Evolutionary conservation across 2,797 vertebrate species (phyloP), one percentile per base, ranked within the genome.

Genomic region (Cottoperca gobio): DNA sequence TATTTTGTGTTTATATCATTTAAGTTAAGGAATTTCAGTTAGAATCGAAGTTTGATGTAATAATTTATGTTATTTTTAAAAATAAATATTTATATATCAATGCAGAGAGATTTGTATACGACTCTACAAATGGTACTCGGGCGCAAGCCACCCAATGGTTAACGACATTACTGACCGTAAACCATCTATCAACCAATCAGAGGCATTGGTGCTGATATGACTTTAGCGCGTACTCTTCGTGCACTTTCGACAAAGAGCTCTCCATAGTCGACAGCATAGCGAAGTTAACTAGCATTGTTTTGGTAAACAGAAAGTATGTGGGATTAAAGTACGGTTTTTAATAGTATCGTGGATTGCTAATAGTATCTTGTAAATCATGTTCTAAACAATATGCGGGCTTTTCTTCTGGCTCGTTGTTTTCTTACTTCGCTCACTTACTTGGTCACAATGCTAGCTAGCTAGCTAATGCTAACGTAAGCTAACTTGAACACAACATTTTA

Each of bases 171-270:
- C 90, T 92, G 14, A 49, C 4, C 0, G 1, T 3, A 0, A 4
- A 2, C 1, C 3, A 0, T 9, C 23, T 4, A 2, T 23, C 21
- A 46, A 39, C 93, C 90, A 94, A 93, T 92, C 82, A 78, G 63
- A 82, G 10, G 21, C 57, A 0, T n/a, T 12, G 74, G 43, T 66
- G 81, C 64, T 88, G 14, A 4, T 0, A 4, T 0, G 60, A 55
- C 67, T 79, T 76, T 62, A 86, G 86, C 79, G 87, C 79, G 78
- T 70, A 78, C 48, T 33, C 75, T 80, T 84, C 89, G 77, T 68
- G 78, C 48, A 33, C 75, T 80, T 84, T 90, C 57, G 60, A n/a
- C 46, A 26, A 54, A 54, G 52, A 67, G 37, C 16, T 8, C 23
- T 49, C 14, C 43, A 43, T 60, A 39, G 0, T 65, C 52, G 24